Percentiles rank a stretch among this genome's conserved stretches.
Conservation (phyloP, 2,888 invertebrate species). For the Hypomecis punctinalis region DNA sequence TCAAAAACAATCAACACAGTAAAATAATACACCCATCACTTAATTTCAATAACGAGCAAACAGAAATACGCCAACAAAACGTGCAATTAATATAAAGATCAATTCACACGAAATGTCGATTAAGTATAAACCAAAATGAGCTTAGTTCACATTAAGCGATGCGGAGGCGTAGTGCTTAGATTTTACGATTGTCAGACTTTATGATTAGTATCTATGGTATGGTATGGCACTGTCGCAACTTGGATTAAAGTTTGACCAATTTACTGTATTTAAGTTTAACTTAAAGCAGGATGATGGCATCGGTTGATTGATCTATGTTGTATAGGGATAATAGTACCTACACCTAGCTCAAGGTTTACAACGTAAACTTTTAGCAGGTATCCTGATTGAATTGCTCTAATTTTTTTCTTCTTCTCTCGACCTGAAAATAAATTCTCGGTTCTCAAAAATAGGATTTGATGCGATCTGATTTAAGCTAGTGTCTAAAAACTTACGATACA, state of each 20-base stretch:
- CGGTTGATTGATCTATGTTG: too few species aligned
- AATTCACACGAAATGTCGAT: conserved; percentile 28
- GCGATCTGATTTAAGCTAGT: too few species aligned
- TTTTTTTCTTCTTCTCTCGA: too few species aligned
- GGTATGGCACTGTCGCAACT: conserved; percentile 13
- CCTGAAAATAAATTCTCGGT: too few species aligned
- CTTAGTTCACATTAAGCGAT: conserved; percentile 24
- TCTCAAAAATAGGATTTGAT: too few species aligned
- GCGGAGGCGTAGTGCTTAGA: conserved; percentile 31
- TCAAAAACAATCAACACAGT: too few species aligned
- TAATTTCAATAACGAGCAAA: not conserved
- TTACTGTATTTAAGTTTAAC: not conserved
- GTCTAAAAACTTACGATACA: too few species aligned
- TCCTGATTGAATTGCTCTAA: too few species aligned
- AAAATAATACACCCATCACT: too few species aligned
- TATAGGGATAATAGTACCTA: too few species aligned
- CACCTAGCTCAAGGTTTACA: too few species aligned
- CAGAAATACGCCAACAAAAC: conserved; percentile 2
- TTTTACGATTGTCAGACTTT: conserved; percentile 33
- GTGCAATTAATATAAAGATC: conserved; percentile 25
- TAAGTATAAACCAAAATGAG: conserved; percentile 16
- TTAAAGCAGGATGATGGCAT: not conserved
- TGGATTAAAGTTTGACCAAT: not conserved
- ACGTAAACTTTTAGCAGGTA: too few species aligned
- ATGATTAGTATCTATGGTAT: conserved; percentile 20